Evolutionary conservation across 2,888 invertebrate genomes (phyloP).

Genomic region (Coelogynopora nodosa): DNA sequence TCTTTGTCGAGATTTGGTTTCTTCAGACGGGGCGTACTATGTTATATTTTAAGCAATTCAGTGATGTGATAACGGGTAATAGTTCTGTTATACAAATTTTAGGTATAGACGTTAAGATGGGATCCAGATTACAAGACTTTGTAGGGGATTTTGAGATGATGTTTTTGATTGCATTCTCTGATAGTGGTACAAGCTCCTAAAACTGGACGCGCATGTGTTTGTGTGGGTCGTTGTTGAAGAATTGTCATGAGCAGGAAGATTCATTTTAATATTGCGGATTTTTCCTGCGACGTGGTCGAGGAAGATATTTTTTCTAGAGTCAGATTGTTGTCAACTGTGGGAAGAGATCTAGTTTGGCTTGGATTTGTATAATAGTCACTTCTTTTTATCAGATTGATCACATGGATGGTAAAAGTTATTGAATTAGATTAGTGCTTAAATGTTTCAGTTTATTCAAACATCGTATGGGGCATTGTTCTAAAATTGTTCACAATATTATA

Average conservation of each 20-base stretch:
- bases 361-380: too few species aligned
- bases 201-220: conserved; percentile 29
- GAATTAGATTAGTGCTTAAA: too few species aligned
- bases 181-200: conserved; percentile 14
- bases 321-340: conserved; percentile 23
- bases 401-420: too few species aligned
- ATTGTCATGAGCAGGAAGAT: conserved; percentile 25
- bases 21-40: conserved; percentile 14
- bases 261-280: conserved; percentile 22
- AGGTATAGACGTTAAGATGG: not conserved
- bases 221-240: conserved; percentile 1
- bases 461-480: too few species aligned
- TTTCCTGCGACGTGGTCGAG: conserved; percentile 13
- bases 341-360: conserved; percentile 14
- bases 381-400: too few species aligned
- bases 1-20: conserved; percentile 29
- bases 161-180: conserved; percentile 11
- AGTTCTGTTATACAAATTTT: not conserved
- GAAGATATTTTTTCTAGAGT: conserved; percentile 14
- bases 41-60: not conserved
- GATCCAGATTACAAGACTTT: conserved; percentile 22
- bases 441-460: too few species aligned
- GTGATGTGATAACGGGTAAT: not conserved
- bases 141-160: conserved; percentile 32
- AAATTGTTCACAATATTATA: too few species aligned